Evolutionary conservation across 2,888 invertebrate genomes (phyloP), one percentile per base, ranked within the genome.

Genomic region (Chromoteleia sp.): DNA sequence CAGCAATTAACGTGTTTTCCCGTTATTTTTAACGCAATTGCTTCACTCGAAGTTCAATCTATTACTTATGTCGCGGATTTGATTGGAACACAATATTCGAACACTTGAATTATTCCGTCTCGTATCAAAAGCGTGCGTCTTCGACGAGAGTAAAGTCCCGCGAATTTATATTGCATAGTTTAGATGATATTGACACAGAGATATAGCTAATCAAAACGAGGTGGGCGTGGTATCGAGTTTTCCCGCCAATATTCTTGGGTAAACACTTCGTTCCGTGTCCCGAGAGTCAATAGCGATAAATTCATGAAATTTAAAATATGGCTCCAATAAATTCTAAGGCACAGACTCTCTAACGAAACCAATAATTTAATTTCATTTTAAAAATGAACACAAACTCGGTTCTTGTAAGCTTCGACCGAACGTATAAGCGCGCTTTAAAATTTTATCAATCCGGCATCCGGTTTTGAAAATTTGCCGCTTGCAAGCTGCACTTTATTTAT

Each of bases 171-270:
- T 52, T 54, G 52, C 41, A 73, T 61, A 19, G 61, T 43, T 61
- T 73, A 21, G 70, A 33, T 25, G 19, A 70, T 61, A 61, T 61
- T 52, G 71, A 52, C 50, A 52, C 25, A 59, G 41, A 73, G 73
- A 54, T 63, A 54, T 63, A 74, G 74, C 45, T 74, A 74, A 74
- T 73, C 73, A 63, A 21, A 63, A 54, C 63, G 33, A 61, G 59
- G 33, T 63, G 63, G 63, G 73, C 54, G 73, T 73, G 61, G 73
- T 50, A 63, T 54, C 36, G 30, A 33, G 17, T 25, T 68, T 68
- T 54, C 25, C 68, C 50, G 63, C 63, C 50, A 65, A 65, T 12
- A 52, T 73, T 73, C 73, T 73, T 73, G 5, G 43, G 21, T 33
- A 73, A 73, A 73, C 29, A 61, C 71, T 56, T 41, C 45, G 12